Evolutionary conservation across 2,888 invertebrate genomes (phyloP), one percentile per base, ranked within the genome.

Genomic region (Molorchus minor): DNA sequence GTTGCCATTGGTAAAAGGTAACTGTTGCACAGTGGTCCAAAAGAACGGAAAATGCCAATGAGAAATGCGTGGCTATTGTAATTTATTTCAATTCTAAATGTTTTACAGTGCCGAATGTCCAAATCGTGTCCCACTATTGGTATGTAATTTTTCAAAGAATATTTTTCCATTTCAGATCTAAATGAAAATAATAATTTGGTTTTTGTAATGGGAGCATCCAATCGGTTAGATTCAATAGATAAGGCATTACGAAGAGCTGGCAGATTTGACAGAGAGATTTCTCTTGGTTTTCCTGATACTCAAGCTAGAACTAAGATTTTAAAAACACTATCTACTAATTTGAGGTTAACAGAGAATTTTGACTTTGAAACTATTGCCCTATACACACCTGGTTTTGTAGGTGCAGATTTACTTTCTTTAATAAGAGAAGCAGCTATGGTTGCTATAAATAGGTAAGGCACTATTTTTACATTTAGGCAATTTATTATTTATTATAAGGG

Each of bases 151-250:
- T n/a, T n/a, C n/a, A n/a, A n/a, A n/a, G n/a, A n/a, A n/a, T n/a
- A n/a, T n/a, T n/a, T n/a, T 62, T 12, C 20, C 40, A 21, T 53
- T 64, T 56, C 38, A 86, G 86, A 84, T 68, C 75, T 87, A 52
- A 79, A 76, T 61, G 77, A 80, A 38, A 82, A 82, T 43, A 84
- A 84, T 65, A 82, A 85, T 20, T 84, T 86, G 61, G 88, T 95
- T 1, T 79, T 98, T 59, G 90, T 99, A 12, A 88, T 99, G 72
- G 98, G 96, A n/a, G 96, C 98, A 0, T 98, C 98, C 29, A 97
- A 94, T 78, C 87, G 94, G 58, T 93, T 95, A 0, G 98, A 98
- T 80, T 84, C 92, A 0, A 83, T 99, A 45, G 98, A 99, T 80
- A 94, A 96, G 17, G 94, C 96, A 5, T 81, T 99, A 55, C 86